Percentiles rank a stretch among this genome's conserved stretches.
Evolutionary conservation across 1,140 invertebrate species (phyloP).

Genomic region (Drosophila bocqueti): DNA sequence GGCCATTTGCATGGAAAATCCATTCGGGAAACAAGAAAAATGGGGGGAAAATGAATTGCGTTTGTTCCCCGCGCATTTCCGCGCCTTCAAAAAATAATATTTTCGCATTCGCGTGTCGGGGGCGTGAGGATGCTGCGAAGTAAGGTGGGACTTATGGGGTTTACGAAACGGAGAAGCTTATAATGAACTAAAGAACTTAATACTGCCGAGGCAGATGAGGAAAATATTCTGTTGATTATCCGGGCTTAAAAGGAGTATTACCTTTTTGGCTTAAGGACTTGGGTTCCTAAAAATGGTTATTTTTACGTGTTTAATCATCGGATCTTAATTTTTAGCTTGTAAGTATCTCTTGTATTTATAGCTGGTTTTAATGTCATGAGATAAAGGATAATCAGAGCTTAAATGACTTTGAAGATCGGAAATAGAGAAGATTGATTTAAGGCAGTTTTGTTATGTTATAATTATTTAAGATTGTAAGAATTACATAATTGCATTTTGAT

Average conservation of each 20-base stretch:
- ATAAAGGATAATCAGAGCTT: too few relatives aligned
- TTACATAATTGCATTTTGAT: too few relatives aligned
- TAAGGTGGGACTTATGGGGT: slow-evolving; percentile 22
- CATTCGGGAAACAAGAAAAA: slow-evolving; percentile 50
- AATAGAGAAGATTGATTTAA: too few relatives aligned
- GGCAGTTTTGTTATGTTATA: too few relatives aligned
- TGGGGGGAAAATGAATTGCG: slow-evolving; percentile 47
- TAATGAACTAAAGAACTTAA: slow-evolving; percentile 28
- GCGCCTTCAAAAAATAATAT: slow-evolving; percentile 24
- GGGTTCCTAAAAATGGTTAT: background rate
- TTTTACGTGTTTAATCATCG: background rate
- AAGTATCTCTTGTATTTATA: too few relatives aligned
- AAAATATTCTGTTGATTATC: background rate
- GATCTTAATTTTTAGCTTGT: too few relatives aligned
- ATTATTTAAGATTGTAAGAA: too few relatives aligned
- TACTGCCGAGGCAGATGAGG: background rate
- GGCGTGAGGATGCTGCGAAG: slow-evolving; percentile 13
- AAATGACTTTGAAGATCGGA: too few relatives aligned
- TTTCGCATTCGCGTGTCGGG: slow-evolving; percentile 23
- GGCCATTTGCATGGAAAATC: slow-evolving; percentile 67
- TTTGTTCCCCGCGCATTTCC: slow-evolving; percentile 29
- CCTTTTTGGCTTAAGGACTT: background rate
- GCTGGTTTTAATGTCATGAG: too few relatives aligned
- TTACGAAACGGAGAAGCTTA: slow-evolving; percentile 9
- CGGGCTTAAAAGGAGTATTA: background rate